Evolutionary conservation across 2,113 vertebrate genomes (phyloP).

Genomic region (Ciconia stormi): DNA sequence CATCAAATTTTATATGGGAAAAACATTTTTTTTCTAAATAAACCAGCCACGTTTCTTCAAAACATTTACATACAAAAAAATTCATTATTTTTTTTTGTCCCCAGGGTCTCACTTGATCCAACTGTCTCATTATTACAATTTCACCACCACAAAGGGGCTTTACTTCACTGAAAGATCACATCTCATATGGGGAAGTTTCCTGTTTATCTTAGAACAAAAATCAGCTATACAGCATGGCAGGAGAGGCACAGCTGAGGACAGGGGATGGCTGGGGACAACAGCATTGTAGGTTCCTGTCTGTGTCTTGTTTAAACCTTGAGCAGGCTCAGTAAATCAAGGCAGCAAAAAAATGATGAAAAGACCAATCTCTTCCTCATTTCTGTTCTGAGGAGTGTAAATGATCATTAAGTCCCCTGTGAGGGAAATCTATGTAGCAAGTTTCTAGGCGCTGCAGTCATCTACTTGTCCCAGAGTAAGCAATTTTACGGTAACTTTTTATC

Average conservation of each 20-base stretch:
- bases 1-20: background rate
- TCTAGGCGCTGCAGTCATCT: background rate
- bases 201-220: background rate
- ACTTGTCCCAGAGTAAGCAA: background rate
- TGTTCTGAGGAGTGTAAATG: background rate
- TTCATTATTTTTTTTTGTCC: background rate
- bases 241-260: rapidly evolving
- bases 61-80: background rate
- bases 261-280: background rate
- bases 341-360: background rate
- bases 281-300: background rate
- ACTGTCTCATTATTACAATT: background rate
- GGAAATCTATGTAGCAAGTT: background rate
- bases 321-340: background rate
- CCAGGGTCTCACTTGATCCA: rapidly evolving
- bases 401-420: background rate
- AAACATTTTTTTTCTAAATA: background rate
- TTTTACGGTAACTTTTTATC: background rate
- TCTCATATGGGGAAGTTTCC: background rate
- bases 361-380: background rate
- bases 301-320: background rate
- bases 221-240: background rate
- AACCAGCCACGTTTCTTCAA: background rate
- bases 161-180: background rate
- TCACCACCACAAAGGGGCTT: background rate